These are phyloP conservation scores for Chanos chanos DNA, from an alignment of 2,797 vertebrate genomes.

Conservation along the genomic window DNA sequence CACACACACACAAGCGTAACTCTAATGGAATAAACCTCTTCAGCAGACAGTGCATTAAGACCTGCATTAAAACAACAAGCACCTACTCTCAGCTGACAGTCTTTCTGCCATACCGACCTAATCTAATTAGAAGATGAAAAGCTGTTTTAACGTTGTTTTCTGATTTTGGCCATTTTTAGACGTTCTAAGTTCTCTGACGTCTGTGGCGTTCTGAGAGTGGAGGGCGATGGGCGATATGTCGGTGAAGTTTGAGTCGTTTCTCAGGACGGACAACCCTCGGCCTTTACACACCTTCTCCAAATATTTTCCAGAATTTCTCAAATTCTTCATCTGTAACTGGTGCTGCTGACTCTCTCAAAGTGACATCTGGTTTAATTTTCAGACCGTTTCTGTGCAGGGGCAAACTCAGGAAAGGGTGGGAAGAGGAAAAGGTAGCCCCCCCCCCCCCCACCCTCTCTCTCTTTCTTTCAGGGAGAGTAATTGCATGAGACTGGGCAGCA, in stretches of 20 bases:
- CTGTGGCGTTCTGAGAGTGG: slow-evolving; percentile 34
- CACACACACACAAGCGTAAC: too few species aligned
- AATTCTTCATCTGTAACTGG: slow-evolving; percentile 64
- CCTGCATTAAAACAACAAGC: slow-evolving; percentile 4
- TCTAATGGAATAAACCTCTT: too few species aligned
- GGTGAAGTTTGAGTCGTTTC: too few species aligned
- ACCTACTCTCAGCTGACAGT: not conserved
- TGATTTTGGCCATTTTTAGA: slow-evolving; percentile 26
- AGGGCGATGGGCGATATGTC: slow-evolving; percentile 19
- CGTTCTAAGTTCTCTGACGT: slow-evolving; percentile 22
- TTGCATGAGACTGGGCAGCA: too few species aligned
- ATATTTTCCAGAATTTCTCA: slow-evolving; percentile 73
- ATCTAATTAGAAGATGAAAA: slow-evolving; percentile 26
- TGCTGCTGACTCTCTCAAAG: slow-evolving; percentile 56
- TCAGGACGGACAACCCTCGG: too few species aligned
- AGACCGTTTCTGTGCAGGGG: slow-evolving; percentile 42
- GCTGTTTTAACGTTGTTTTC: not conserved
- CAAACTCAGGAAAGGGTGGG: slow-evolving; percentile 75
- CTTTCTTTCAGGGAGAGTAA: too few species aligned
- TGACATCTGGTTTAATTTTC: slow-evolving; percentile 71
- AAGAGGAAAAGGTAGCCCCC: slow-evolving; percentile 71
- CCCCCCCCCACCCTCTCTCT: slow-evolving; percentile 24
- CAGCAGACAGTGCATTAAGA: too few species aligned
- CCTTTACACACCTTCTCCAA: slow-evolving; percentile 65
- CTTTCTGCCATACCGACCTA: slow-evolving; percentile 3